Base-by-base conservation (phyloP, 2,113 vertebrate species). In the Formicarius rufipectus region DNA sequence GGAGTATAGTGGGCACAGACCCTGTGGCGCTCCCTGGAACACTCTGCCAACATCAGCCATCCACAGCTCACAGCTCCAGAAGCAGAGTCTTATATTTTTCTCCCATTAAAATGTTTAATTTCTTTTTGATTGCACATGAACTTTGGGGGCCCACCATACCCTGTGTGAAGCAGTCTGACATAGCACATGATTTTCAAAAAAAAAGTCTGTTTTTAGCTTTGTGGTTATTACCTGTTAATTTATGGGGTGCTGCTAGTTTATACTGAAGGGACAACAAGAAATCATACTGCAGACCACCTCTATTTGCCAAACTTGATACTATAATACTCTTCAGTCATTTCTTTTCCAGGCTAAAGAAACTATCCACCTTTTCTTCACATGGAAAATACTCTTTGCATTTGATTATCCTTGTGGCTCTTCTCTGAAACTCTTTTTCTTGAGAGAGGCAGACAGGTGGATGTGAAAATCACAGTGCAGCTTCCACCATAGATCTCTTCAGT, bases 341-440 rank as follows among this genome's bases (percentile, higher is more conserved):
- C 17, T 95, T 89, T 92, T 89, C 47, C 73, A 90, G 69, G 19
- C 68, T 86, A 76, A 93, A 90, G 39, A 92, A 47, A 81, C 72
- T 84, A 74, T 63, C 64, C 82, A 68, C 52, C 81, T 95, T 85
- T 93, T 87, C 62, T 60, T 93, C 91, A 82, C 53, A 64, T 87
- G 93, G 94, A 95, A 93, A 94, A 84, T 92, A 90, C 72, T 90
- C 52, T 50, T 93, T 64, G 52, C 90, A 84, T 96, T 84, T 95
- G 64, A 90, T 95, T 80, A 84, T 63, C 52, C 83, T 86, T 55
- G 42, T 84, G 81, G 83, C 84, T 87, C 64, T 60, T 93, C 89
- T 90, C 88, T 92, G 85, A 95, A 96, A 90, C 11, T 27, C 31
- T 49, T 95, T 94, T 91, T 85, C 84, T 66, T 68, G 76, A 87